Conservation (phyloP, 1,140 invertebrate genomes). For the Cotesia chilonis region DNA sequence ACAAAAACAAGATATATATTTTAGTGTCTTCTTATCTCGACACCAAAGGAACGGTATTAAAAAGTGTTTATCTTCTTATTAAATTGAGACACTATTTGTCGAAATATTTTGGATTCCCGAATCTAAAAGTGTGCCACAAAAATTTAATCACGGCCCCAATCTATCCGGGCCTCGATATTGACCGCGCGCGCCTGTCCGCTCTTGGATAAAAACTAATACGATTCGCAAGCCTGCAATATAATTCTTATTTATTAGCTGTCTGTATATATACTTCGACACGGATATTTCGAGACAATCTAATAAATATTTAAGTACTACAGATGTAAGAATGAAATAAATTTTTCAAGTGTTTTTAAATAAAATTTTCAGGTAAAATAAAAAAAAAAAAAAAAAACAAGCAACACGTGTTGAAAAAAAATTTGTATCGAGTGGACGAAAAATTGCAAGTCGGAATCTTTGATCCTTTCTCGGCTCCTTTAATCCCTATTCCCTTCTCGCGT, state of each 20-base stretch:
- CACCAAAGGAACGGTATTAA: background rate
- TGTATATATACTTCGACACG: background rate
- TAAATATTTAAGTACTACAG: background rate
- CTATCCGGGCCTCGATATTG: slow-evolving; percentile 34
- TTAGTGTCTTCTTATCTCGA: background rate
- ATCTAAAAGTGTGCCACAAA: slow-evolving; percentile 26
- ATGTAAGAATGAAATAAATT: background rate
- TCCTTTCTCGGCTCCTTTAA: slow-evolving; percentile 23
- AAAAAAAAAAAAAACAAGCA: background rate
- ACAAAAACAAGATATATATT: background rate
- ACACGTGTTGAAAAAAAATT: too few relatives aligned
- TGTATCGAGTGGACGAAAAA: background rate
- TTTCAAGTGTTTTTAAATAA: background rate
- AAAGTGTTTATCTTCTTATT: background rate
- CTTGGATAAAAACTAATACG: slow-evolving; percentile 42
- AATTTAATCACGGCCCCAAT: slow-evolving; percentile 40
- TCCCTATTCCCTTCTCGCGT: slow-evolving; percentile 15
- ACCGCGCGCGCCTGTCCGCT: background rate
- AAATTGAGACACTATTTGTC: slow-evolving; percentile 38
- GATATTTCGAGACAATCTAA: background rate
- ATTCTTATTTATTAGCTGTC: slow-evolving; percentile 39
- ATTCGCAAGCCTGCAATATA: slow-evolving; percentile 32
- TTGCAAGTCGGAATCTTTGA: slow-evolving; percentile 22
- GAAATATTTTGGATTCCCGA: slow-evolving; percentile 31
- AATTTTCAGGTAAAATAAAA: too few relatives aligned